Percentiles rank a stretch among this genome's conserved stretches.
Conservation (phyloP, 2,888 invertebrate genomes). For the Dryadula phaetusa region DNA sequence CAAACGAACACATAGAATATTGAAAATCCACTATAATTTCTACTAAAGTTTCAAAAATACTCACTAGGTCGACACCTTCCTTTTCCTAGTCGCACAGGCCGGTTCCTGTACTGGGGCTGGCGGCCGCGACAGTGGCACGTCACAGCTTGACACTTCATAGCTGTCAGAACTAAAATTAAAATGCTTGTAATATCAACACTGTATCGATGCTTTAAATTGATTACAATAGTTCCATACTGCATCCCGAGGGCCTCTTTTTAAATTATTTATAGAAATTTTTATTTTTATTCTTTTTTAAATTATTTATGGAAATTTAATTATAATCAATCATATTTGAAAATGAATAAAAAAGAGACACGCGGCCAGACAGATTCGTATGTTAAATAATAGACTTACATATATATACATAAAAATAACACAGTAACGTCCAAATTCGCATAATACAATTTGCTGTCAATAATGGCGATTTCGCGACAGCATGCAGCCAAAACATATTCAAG, state of each 20-base stretch:
- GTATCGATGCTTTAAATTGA: no score
- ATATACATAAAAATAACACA: neutral
- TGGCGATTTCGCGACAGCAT: neutral
- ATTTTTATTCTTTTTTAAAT: no score
- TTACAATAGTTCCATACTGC: no score
- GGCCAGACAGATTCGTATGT: no score
- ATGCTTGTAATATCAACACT: slow-evolving; percentile 5
- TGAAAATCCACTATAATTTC: no score
- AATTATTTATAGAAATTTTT: no score
- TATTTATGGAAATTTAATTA: no score
- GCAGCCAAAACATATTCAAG: neutral
- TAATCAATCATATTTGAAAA: no score
- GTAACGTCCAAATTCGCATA: neutral
- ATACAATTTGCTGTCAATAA: neutral
- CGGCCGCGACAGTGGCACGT: slow-evolving; percentile 45
- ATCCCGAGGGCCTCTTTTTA: no score
- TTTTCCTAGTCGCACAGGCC: slow-evolving; percentile 54
- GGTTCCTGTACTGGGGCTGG: slow-evolving; percentile 38
- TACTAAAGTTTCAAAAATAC: slow-evolving; percentile 49
- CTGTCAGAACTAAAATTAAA: slow-evolving; percentile 51
- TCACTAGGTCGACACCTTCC: slow-evolving; percentile 67
- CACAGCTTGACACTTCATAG: slow-evolving; percentile 58
- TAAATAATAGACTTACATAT: neutral
- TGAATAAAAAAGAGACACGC: no score
- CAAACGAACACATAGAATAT: no score